phyloP scores from a whole-genome alignment of 2,113 vertebrate species.

The Bubalus kerabau region DNA sequence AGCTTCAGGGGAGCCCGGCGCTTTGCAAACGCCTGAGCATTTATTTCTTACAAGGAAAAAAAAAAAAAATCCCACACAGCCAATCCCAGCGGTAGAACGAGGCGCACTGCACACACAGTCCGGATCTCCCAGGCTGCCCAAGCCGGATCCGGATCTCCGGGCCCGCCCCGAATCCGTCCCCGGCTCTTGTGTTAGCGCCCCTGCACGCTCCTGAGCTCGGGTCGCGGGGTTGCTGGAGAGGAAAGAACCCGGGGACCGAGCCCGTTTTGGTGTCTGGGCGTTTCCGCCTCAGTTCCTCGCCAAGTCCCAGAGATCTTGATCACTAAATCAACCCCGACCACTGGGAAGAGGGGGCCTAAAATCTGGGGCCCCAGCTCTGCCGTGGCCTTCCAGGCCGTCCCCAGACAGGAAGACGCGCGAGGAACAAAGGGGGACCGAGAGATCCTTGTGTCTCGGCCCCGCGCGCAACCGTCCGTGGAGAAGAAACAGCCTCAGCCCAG shows the following conservation, averaged over 20 bases:
- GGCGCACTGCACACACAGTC: not conserved
- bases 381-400: not conserved
- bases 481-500: constrained; percentile 20
- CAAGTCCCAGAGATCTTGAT: constrained; percentile 9
- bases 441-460: not conserved
- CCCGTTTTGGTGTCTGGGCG: not conserved
- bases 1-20: constrained; percentile 74
- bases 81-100: not conserved
- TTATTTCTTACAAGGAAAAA: constrained; percentile 60
- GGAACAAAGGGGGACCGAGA: constrained; percentile 61
- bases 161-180: not conserved
- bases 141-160: not conserved
- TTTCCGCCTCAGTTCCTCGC: not conserved
- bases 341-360: not conserved
- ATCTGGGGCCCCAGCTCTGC: not conserved
- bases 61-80: constrained; percentile 17
- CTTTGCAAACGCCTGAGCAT: constrained; percentile 73
- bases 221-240: constrained; percentile 9
- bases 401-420: not conserved
- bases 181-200: not conserved
- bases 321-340: not conserved
- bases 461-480: not conserved
- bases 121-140: not conserved
- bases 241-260: not conserved
- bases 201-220: not conserved